Base-by-base conservation (phyloP, 2,113 vertebrate genomes). In the Gymnorhina tibicen region DNA sequence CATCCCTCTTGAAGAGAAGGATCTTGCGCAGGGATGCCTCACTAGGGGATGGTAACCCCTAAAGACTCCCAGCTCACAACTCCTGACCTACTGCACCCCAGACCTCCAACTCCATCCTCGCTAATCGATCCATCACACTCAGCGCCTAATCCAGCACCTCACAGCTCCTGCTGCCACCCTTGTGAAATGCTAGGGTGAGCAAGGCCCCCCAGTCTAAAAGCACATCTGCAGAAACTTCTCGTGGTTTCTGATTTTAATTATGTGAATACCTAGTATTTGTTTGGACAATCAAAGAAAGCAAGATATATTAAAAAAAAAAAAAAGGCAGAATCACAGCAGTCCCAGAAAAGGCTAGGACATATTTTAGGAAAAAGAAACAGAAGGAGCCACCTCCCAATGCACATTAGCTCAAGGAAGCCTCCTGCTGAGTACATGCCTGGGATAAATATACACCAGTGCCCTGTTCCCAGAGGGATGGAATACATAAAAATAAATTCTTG, bases 111-210 rank as follows among this genome's bases (percentile, higher is more conserved):
- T 62, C n/a, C 47, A 41, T 17, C 16, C 24, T 78, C 32, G 42
- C 17, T 18, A 35, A 56, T 0, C 0, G 1, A 44, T 7, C 35
- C 39, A 47, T 14, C 0, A 2, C 32, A 26, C 30, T 44, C 46
- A 15, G 46, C 2, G 1, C 13, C 32, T 28, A 23, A 60, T 4
- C 41, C 77, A 73, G 55, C 22, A 49, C 8, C 32, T 60, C 50
- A 55, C 23, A 37, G 44, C 16, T 64, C 39, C 49, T 1, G 2
- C 33, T 64, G 49, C 20, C 1, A 1, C 12, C 7, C 24, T 13
- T 0, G 0, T 17, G 26, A 47, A 33, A 39, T 39, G 16, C 2
- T 62, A 64, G 33, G 20, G 26, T 17, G 6, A 63, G 16, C 33
- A 56, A 80, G 10, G 7, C 7, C 9, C 9, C 35, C 19, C 3